Evolutionary conservation across 2,888 invertebrate genomes (phyloP).

Genomic region (Syrphus vitripennis): DNA sequence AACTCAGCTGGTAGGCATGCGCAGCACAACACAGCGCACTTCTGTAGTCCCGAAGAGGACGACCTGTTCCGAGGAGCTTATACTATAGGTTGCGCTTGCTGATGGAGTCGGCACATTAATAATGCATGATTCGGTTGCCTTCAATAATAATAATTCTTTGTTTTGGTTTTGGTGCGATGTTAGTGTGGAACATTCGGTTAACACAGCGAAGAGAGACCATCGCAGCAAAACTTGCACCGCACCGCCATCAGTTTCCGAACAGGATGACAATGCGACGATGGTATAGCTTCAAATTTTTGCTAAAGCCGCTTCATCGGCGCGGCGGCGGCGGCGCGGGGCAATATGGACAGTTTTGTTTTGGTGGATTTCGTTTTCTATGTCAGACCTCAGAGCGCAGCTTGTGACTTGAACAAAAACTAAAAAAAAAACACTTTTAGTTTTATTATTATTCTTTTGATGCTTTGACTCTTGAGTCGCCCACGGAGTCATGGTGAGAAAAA

Average conservation of each 20-base stretch:
- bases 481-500: conserved; percentile 59
- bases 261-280: conserved; percentile 54
- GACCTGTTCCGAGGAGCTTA: conserved; percentile 52
- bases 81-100: neutral
- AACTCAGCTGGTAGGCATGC: conserved; percentile 55
- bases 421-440: conserved; percentile 28
- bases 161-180: conserved; percentile 21
- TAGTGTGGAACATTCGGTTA: conserved; percentile 16
- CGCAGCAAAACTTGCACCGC: neutral
- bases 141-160: conserved; percentile 52
- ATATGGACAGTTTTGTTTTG: conserved; percentile 16
- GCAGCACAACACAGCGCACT: conserved; percentile 15
- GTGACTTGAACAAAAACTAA: neutral
- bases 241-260: neutral
- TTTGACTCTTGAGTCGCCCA: conserved; percentile 53
- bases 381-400: conserved; percentile 32
- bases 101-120: conserved; percentile 54
- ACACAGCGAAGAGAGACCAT: conserved; percentile 14
- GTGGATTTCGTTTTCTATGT: conserved; percentile 54
- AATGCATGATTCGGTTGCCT: conserved; percentile 65
- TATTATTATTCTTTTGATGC: conserved; percentile 47
- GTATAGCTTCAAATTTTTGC: neutral
- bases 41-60: conserved; percentile 58
- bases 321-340: neutral
- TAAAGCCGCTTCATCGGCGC: neutral